Evolutionary conservation across 2,888 invertebrate species (phyloP).

Genomic region (Deilephila porcellus): DNA sequence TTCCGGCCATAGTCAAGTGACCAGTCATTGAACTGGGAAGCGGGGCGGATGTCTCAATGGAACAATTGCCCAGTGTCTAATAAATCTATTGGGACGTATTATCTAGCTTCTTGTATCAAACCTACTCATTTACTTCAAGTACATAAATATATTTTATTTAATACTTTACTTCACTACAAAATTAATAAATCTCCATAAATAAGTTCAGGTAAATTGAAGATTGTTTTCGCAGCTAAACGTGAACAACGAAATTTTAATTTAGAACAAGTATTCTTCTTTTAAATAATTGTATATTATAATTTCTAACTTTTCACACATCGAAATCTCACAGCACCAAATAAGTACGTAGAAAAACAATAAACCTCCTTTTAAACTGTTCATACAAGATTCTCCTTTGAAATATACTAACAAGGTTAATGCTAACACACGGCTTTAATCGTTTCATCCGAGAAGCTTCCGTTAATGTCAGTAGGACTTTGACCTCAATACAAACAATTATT

Average conservation of each 20-base stretch:
- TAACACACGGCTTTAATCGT: not conserved
- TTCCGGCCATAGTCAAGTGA: not conserved
- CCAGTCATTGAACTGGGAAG: conserved; percentile 2
- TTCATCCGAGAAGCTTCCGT: not conserved
- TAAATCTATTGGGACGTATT: not conserved
- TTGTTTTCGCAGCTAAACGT: not conserved
- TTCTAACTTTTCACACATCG: not conserved
- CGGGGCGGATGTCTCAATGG: not conserved
- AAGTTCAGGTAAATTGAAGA: not conserved
- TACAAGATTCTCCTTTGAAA: not conserved
- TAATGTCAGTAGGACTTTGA: conserved; percentile 13
- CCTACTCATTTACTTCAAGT: too few species aligned
- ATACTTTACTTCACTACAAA: too few species aligned
- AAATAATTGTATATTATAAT: not conserved
- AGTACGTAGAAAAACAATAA: not conserved
- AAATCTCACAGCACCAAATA: not conserved
- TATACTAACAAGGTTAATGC: conserved; percentile 2
- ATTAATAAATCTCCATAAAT: too few species aligned
- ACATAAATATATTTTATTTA: too few species aligned
- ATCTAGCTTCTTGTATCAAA: too few species aligned
- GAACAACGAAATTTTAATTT: not conserved
- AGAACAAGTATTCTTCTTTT: not conserved
- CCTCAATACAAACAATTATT: not conserved
- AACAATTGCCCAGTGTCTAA: not conserved
- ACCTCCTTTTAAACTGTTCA: not conserved